Base-by-base conservation (phyloP, 2,113 vertebrate species). In the Donacobius atricapilla region DNA sequence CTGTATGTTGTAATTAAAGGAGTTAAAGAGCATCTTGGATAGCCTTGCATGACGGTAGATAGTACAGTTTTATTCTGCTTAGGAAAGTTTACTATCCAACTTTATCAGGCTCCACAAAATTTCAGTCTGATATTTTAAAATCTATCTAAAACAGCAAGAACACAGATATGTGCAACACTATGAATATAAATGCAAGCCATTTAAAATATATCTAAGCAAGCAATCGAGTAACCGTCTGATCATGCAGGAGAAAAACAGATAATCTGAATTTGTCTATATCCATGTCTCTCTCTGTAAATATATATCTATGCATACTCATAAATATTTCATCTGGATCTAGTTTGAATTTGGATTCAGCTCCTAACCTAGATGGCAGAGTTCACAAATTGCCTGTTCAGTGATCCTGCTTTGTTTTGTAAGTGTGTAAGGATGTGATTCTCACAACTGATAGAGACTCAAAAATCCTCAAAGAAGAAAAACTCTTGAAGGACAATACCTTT, bases 271-370 rank as follows among this genome's bases (percentile, higher is more conserved):
- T 97, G 95, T 95, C 96, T 94, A 82, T 93, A 91, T 94, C 93
- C 85, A 50, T 75, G 92, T 95, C 88, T 95, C 79, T 72, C 89
- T 95, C 82, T 95, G 91, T 97, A 97, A 98, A 97, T 91, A 97
- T 94, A 92, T 92, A 39, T 96, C 91, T 97, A 57, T 72, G 95
- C 82, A 85, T 92, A 83, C 54, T 96, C 94, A 97, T 96, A 97
- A 97, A 98, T 97, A 97, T 96, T 97, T 97, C 90, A 96, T 97
- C 88, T 88, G 82, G 63, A 72, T 97, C 85, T 84, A 90, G 90
- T 95, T 79, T 75, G 79, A 95, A 97, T 96, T 96, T 96, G 90
- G 92, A 97, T 96, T 96, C 96, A 88, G 78, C 78, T 86, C 70
- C 88, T 94, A 93, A 94, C 91, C 72, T 94, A 84, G 40, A 87